Conservation (phyloP, 2,888 invertebrate species). For the Parnassius mnemosyne region DNA sequence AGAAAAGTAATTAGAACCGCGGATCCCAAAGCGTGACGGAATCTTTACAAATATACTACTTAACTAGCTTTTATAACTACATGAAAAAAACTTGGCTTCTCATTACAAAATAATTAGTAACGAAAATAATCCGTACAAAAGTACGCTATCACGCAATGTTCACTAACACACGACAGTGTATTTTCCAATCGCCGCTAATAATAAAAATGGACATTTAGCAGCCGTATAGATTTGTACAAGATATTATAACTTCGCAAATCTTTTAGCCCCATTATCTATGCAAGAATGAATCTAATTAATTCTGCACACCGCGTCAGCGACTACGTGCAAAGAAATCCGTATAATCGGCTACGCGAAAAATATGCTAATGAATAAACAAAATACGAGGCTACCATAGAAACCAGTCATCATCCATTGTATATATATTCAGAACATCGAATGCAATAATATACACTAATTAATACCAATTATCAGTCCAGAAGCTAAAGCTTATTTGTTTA, state of each 20-base stretch:
- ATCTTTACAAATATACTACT: neutral
- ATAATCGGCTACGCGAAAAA: slow-evolving; percentile 38
- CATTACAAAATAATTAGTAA: no score
- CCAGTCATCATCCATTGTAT: slow-evolving; percentile 43
- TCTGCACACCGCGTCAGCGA: slow-evolving; percentile 33
- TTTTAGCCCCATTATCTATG: slow-evolving; percentile 36
- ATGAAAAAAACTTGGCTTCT: no score
- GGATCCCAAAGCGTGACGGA: slow-evolving; percentile 2
- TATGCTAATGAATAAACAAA: slow-evolving; percentile 47
- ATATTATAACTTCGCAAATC: slow-evolving; percentile 33
- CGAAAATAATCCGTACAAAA: no score
- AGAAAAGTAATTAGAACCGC: slow-evolving; percentile 1
- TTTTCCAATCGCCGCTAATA: slow-evolving; percentile 19
- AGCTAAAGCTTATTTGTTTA: slow-evolving; percentile 1
- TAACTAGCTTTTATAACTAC: neutral
- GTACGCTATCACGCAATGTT: neutral
- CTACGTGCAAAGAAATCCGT: slow-evolving; percentile 40
- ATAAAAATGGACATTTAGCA: slow-evolving; percentile 28
- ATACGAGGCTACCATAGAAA: slow-evolving; percentile 32
- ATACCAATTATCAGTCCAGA: slow-evolving; percentile 43
- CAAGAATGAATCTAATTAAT: slow-evolving; percentile 40
- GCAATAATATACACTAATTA: slow-evolving; percentile 55
- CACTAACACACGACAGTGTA: slow-evolving; percentile 22
- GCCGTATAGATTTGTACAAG: slow-evolving; percentile 20
- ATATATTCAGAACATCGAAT: slow-evolving; percentile 43